These are phyloP conservation scores for Phyllotreta striolata DNA, from an alignment of 2,888 invertebrate species.

Conservation along the genomic window DNA sequence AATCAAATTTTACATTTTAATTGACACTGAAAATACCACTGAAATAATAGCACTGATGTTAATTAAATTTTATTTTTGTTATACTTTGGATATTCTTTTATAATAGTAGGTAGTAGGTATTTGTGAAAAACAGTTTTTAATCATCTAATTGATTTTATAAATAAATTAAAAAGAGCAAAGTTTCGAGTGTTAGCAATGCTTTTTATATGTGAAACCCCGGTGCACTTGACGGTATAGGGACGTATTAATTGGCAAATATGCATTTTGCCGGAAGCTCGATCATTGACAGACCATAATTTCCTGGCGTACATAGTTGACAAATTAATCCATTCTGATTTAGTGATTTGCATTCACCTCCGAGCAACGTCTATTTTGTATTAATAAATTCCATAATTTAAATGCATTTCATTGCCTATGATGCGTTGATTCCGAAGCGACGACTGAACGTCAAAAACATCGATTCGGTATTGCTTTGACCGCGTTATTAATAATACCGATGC, in stretches of 20 bases:
- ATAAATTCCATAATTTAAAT: slow-evolving; percentile 54
- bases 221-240: slow-evolving; percentile 3
- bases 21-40: neutral
- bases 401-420: slow-evolving; percentile 47
- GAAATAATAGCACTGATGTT: no score
- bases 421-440: slow-evolving; percentile 43
- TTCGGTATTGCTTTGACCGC: slow-evolving; percentile 40
- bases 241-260: slow-evolving; percentile 36
- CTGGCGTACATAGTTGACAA: slow-evolving; percentile 44
- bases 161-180: no score
- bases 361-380: slow-evolving; percentile 47
- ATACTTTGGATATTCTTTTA: no score
- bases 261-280: slow-evolving; percentile 35
- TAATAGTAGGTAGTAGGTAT: no score
- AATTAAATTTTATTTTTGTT: no score
- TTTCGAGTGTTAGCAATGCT: no score
- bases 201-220: no score
- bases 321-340: slow-evolving; percentile 49
- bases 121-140: no score
- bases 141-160: no score
- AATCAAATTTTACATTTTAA: slow-evolving; percentile 40
- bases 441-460: slow-evolving; percentile 52
- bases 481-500: slow-evolving; percentile 32
- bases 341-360: slow-evolving; percentile 44
- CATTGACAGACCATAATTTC: slow-evolving; percentile 40